A percentile compares a stretch with the other conserved stretches of the same genome.
These are phyloP conservation scores for Coptotermes formosanus DNA, from an alignment of 1,140 invertebrate genomes.

Conservation along the genomic window DNA sequence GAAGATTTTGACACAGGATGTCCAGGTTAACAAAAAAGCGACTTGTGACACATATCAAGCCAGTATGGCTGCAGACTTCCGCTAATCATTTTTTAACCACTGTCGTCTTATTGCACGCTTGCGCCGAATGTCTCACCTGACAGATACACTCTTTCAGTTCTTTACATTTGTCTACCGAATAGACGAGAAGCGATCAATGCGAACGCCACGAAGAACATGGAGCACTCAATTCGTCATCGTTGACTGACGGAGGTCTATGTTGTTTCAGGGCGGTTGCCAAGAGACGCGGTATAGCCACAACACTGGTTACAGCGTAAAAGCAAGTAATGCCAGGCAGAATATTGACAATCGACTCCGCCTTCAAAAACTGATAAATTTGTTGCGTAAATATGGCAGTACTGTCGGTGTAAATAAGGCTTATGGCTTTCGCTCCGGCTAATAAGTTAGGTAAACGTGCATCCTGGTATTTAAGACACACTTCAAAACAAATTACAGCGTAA, in stretches of 20 bases:
- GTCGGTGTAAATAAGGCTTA: neutral
- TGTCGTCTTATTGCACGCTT: too few species aligned
- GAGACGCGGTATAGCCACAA: neutral
- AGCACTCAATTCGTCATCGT: neutral
- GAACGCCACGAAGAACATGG: neutral
- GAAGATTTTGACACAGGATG: too few species aligned
- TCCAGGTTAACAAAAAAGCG: too few species aligned
- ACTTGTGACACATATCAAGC: too few species aligned
- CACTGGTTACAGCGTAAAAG: neutral
- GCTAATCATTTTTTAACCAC: too few species aligned
- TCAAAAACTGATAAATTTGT: neutral
- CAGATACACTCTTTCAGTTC: too few species aligned
- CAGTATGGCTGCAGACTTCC: too few species aligned
- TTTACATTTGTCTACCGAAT: neutral
- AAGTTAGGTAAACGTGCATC: too few species aligned
- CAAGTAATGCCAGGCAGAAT: neutral
- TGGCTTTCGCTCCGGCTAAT: too few species aligned
- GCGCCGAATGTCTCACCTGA: too few species aligned
- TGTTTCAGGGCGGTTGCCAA: neutral
- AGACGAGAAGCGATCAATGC: neutral
- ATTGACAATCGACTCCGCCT: neutral
- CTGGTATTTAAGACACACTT: too few species aligned
- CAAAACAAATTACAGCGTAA: too few species aligned
- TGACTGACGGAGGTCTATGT: neutral
- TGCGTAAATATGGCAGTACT: neutral